Evolutionary conservation across 2,797 vertebrate species (phyloP).

Genomic region (Gymnothorax javanicus): DNA sequence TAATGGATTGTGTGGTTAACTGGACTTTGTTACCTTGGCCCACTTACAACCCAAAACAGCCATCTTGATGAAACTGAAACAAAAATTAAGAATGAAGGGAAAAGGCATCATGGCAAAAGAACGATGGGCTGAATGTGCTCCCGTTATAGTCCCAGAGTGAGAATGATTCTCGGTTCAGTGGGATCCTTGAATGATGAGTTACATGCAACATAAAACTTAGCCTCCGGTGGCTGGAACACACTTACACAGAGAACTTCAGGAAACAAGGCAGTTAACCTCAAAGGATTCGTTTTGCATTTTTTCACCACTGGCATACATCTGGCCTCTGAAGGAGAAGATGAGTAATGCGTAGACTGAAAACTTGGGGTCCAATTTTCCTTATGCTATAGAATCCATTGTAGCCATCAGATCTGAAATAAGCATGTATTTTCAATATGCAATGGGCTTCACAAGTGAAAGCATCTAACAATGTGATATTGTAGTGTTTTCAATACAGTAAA

Average conservation of each 20-base stretch:
- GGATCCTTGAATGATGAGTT: not conserved
- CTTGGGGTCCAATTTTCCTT: too few species aligned
- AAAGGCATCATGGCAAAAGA: not conserved
- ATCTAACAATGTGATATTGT: too few species aligned
- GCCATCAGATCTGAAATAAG: too few species aligned
- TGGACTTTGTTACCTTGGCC: slow-evolving; percentile 14
- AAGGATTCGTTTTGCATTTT: not conserved
- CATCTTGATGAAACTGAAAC: not conserved
- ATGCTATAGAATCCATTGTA: too few species aligned
- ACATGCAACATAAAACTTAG: not conserved
- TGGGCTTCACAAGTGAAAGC: too few species aligned
- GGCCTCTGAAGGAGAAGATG: too few species aligned
- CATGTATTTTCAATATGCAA: too few species aligned
- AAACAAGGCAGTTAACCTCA: not conserved
- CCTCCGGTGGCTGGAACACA: not conserved
- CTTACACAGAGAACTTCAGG: not conserved
- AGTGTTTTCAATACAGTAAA: too few species aligned
- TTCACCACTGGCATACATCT: too few species aligned
- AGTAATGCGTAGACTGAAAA: too few species aligned
- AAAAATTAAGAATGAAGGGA: not conserved
- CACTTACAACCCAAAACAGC: slow-evolving; percentile 2
- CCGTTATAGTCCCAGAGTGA: not conserved
- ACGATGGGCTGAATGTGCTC: not conserved
- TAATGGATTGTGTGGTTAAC: slow-evolving; percentile 2
- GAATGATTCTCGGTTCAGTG: not conserved